Evolutionary conservation across 2,888 invertebrate species (phyloP).

Genomic region (Metalampra italica): DNA sequence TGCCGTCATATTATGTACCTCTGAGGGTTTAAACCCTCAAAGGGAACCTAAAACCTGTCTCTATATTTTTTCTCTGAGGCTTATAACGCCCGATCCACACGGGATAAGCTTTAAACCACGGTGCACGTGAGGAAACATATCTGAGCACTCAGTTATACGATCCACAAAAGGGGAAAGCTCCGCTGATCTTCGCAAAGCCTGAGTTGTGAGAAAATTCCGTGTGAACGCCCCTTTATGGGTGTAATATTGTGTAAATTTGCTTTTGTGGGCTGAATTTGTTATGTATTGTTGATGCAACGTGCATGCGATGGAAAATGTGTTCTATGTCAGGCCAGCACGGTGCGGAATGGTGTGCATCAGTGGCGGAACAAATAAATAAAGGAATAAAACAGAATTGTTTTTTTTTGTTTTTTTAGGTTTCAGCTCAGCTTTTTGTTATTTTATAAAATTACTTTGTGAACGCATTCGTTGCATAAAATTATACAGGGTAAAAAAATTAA

Average conservation of each 20-base stretch:
- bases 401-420: no score
- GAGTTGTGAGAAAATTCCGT: not conserved
- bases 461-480: no score
- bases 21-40: no score
- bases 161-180: conserved; percentile 1
- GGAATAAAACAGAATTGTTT: no score
- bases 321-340: not conserved
- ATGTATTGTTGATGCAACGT: not conserved
- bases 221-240: not conserved
- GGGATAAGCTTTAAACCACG: not conserved
- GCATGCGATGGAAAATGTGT: not conserved
- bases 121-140: not conserved
- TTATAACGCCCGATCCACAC: not conserved
- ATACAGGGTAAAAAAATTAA: no score
- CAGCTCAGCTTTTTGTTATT: no score
- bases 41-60: not conserved
- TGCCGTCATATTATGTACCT: no score
- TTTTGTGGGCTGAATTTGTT: not conserved
- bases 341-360: no score
- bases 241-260: conserved; percentile 8
- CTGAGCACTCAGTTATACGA: not conserved
- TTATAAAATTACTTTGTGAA: no score
- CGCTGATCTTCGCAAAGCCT: not conserved
- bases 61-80: not conserved
- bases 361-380: no score